A percentile compares a stretch with the other conserved stretches of the same genome.
phyloP scores from a whole-genome alignment of 1,140 invertebrate species.

The Drosophila cardini region DNA sequence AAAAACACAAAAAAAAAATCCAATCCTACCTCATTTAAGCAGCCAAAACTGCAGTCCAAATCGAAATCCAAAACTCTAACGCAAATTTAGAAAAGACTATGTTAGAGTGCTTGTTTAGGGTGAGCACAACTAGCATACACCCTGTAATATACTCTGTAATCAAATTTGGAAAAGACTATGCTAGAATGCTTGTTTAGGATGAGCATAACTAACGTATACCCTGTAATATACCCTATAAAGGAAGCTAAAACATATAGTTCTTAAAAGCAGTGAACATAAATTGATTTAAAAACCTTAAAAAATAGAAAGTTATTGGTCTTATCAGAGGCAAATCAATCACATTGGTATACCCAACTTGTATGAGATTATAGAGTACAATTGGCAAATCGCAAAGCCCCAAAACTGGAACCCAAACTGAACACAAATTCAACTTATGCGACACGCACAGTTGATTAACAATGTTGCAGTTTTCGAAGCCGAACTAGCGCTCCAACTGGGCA shows the following conservation, averaged over 20 bases:
- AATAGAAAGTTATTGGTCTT: too few species aligned
- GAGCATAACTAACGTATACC: not conserved
- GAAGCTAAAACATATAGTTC: too few species aligned
- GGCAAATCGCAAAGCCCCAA: not conserved
- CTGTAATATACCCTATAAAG: not conserved
- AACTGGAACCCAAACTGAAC: conserved; percentile 15
- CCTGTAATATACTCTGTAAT: not conserved
- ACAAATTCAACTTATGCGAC: conserved; percentile 67
- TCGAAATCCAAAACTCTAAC: conserved; percentile 5
- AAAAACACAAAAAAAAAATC: not conserved
- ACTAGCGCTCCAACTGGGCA: conserved; percentile 1
- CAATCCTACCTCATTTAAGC: conserved; percentile 16
- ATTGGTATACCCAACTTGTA: too few species aligned
- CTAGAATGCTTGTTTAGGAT: not conserved
- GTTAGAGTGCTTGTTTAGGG: not conserved
- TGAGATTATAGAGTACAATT: not conserved
- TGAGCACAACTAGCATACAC: not conserved
- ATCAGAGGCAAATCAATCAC: too few species aligned
- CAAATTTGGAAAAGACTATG: not conserved
- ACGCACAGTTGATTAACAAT: conserved; percentile 79
- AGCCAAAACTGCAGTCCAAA: conserved; percentile 1
- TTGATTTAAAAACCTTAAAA: too few species aligned
- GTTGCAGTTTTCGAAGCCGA: conserved; percentile 69
- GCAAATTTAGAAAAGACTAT: not conserved
- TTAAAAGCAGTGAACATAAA: too few species aligned